Conservation (phyloP, 2,113 vertebrate species). For the Lycocorax pyrrhopterus region DNA sequence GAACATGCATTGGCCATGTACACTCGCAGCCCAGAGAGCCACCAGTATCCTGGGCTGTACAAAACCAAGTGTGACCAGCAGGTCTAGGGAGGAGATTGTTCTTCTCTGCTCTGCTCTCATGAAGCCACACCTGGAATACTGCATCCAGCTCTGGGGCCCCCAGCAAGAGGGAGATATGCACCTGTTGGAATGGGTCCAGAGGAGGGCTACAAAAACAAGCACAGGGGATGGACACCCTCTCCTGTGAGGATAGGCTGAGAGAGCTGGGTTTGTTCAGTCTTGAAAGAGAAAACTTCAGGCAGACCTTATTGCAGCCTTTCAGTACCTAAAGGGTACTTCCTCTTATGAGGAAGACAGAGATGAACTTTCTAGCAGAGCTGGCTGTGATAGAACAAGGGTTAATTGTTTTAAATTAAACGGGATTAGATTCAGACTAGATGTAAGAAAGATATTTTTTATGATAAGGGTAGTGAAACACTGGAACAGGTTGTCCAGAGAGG, state of each 20-base stretch:
- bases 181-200: not conserved
- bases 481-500: not conserved
- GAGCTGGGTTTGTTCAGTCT: not conserved
- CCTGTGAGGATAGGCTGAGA: not conserved
- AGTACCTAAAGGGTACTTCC: not conserved
- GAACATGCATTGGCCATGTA: accelerated
- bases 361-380: not conserved
- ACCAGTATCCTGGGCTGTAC: too few relatives aligned
- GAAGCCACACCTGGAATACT: not conserved
- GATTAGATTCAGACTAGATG: not conserved
- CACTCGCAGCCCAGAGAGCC: accelerated
- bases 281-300: not conserved
- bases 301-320: not conserved
- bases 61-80: not conserved
- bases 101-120: not conserved
- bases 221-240: not conserved
- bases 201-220: not conserved
- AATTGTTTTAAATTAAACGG: not conserved
- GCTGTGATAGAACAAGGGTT: accelerated
- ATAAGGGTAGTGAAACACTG: not conserved
- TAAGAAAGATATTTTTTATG: accelerated
- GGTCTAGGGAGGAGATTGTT: not conserved
- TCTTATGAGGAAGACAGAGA: not conserved
- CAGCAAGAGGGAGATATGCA: not conserved
- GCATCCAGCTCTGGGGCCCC: accelerated